Evolutionary conservation across 2,113 vertebrate species (phyloP), one percentile per base, ranked within the genome.

Genomic region (Hyperoodon ampullatus): DNA sequence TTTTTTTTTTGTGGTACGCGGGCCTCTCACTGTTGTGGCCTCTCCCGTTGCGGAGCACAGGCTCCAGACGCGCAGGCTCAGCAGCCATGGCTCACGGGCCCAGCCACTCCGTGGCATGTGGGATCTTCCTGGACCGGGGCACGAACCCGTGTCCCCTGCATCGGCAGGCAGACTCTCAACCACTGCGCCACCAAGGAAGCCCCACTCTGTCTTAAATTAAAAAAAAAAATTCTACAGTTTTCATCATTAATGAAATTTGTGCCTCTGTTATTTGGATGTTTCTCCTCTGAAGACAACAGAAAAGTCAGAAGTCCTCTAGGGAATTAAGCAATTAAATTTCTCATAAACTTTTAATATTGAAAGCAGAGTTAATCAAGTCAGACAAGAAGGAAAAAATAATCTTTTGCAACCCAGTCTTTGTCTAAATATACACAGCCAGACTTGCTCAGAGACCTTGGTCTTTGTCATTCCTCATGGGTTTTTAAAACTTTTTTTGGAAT

Each of bases 271-370:
- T 82, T 85, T 94, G 58, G 80, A 88, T 68, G 33, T 86, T 94
- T 95, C 30, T 94, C 66, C 80, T 93, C 61, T 35, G 66, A 92
- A 71, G 65, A 96, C 42, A 61, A 61, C 60, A 94, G 81, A 94
- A 89, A 96, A 90, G 74, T 80, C 35, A 68, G 55, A 95, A 72
- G 10, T 84, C 63, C 95, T 83, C 82, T 15, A 21, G 97, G 90
- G 94, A 96, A 58, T 80, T 44, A 39, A 91, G 19, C 75, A 70
- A 70, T 90, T 88, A 72, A 72, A 65, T 90, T 96, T 97, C 93
- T 96, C 96, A 97, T 24, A 85, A 90, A 94, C 91, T 82, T 81
- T 42, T 78, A 61, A 68, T 93, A 35, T 23, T 66, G 35, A 72
- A 94, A 96, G 44, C 12, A 53, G 58, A 90, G 16, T 44, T 93